Percentiles rank a stretch among this genome's conserved stretches.
These are phyloP conservation scores for Sarotherodon lohbergeri DNA, from an alignment of 2,113 vertebrate genomes.

Conservation along the genomic window DNA sequence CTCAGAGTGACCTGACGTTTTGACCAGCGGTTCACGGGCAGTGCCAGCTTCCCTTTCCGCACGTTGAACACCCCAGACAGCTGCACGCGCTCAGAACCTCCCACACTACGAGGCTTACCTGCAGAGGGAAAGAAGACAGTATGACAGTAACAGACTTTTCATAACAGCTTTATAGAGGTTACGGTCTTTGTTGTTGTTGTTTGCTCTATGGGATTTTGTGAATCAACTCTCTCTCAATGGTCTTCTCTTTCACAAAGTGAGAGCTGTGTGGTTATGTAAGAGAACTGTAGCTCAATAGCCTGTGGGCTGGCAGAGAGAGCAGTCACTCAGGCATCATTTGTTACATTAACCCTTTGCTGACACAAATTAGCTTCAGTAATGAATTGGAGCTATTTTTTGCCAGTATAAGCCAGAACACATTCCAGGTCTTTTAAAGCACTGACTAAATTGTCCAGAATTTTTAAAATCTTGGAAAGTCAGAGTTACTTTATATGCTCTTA, in stretches of 20 bases:
- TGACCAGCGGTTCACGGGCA: slow-evolving; percentile 95
- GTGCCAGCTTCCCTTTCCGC: slow-evolving; percentile 94
- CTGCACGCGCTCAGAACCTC: slow-evolving; percentile 88
- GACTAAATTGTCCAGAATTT: background rate
- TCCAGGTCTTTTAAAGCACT: background rate
- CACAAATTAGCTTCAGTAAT: background rate
- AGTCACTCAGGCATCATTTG: slow-evolving; percentile 37
- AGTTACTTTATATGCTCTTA: background rate
- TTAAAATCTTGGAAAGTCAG: background rate
- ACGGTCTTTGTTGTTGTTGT: background rate
- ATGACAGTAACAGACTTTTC: background rate
- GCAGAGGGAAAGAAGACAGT: background rate
- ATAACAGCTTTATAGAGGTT: background rate
- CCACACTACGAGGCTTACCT: slow-evolving; percentile 89
- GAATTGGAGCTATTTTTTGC: background rate
- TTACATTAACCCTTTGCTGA: slow-evolving; percentile 32
- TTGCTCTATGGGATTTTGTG: slow-evolving; percentile 34
- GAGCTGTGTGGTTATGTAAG: slow-evolving; percentile 47
- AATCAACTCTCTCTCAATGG: slow-evolving; percentile 20
- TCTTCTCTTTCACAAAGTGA: background rate
- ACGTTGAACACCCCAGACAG: slow-evolving; percentile 94
- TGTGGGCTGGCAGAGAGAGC: slow-evolving; percentile 16
- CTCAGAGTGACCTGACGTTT: slow-evolving; percentile 93
- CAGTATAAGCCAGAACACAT: background rate
- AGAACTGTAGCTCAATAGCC: slow-evolving; percentile 14